phyloP scores from a whole-genome alignment of 2,888 invertebrate genomes.

The Diarsia mendica region DNA sequence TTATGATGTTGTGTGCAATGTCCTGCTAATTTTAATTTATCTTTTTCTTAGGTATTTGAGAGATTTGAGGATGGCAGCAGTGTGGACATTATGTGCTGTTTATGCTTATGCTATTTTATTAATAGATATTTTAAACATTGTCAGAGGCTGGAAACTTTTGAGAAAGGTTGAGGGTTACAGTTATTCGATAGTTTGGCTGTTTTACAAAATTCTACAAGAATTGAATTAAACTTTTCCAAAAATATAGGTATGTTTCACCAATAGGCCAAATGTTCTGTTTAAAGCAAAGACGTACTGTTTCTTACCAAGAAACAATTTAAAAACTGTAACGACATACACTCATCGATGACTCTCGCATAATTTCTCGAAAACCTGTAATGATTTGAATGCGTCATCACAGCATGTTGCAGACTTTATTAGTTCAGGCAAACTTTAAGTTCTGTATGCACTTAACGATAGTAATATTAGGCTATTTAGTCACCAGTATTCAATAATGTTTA shows the following conservation, averaged over 20 bases:
- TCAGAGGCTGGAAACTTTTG: neutral
- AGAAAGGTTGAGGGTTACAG: neutral
- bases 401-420: constrained; percentile 17
- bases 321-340: constrained; percentile 6
- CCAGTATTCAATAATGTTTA: too few species aligned
- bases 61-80: neutral
- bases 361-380: constrained; percentile 28
- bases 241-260: too few species aligned
- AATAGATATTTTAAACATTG: too few species aligned
- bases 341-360: constrained; percentile 4
- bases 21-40: constrained; percentile 24
- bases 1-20: constrained; percentile 31
- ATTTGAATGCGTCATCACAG: constrained; percentile 30
- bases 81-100: too few species aligned
- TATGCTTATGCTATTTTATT: too few species aligned
- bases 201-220: too few species aligned
- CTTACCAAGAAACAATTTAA: neutral
- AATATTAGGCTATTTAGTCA: too few species aligned
- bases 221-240: too few species aligned
- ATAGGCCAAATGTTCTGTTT: too few species aligned
- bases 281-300: neutral
- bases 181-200: too few species aligned
- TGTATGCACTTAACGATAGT: neutral
- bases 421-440: neutral
- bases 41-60: constrained; percentile 22